phyloP scores from a whole-genome alignment of 2,888 invertebrate species.

The Agrochola circellaris region DNA sequence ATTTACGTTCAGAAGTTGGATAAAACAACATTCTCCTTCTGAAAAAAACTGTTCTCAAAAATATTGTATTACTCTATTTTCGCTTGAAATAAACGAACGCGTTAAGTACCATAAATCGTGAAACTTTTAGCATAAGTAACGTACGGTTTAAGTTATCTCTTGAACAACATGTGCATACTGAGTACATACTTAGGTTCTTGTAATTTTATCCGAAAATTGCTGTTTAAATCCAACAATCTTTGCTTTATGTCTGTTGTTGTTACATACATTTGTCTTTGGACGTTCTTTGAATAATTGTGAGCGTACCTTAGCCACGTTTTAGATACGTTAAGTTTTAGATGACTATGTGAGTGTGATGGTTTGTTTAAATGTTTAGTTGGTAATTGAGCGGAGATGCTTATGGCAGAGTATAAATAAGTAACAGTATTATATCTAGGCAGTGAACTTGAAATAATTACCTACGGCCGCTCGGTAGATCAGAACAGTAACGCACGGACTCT shows the following conservation, averaged over 20 bases:
- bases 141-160: conserved; percentile 48
- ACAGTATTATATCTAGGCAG: too few species aligned
- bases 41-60: conserved; percentile 2
- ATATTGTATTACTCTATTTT: conserved; percentile 21
- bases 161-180: conserved; percentile 49
- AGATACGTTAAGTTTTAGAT: background rate
- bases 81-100: conserved; percentile 51
- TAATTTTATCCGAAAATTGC: conserved; percentile 57
- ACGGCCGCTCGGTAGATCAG: too few species aligned
- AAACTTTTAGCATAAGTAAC: conserved; percentile 46
- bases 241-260: conserved; percentile 60
- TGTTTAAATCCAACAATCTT: conserved; percentile 51
- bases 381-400: background rate
- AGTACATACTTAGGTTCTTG: conserved; percentile 30
- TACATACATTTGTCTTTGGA: conserved; percentile 36
- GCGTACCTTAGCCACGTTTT: background rate
- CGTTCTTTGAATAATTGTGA: conserved; percentile 24
- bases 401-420: background rate
- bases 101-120: conserved; percentile 53
- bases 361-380: background rate
- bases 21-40: background rate
- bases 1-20: too few species aligned
- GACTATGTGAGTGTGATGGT: background rate
- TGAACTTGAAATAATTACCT: too few species aligned
- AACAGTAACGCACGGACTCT: too few species aligned